Conservation (phyloP, 2,797 vertebrate species). For the Betta splendens region DNA sequence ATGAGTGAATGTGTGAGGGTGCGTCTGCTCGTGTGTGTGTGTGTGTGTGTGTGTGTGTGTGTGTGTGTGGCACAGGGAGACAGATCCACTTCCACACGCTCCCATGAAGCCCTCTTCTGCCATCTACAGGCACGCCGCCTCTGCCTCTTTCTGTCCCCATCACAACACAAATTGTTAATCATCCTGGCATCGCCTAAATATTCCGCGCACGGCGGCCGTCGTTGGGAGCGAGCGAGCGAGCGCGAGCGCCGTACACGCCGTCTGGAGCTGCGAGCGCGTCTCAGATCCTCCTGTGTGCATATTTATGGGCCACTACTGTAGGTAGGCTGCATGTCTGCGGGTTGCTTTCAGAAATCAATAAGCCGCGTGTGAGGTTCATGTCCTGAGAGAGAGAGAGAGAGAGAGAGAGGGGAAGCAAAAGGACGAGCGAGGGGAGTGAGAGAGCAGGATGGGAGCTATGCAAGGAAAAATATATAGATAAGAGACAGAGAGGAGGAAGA, state of each 20-base stretch:
- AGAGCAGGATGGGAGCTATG: slow-evolving; percentile 28
- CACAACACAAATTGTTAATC: slow-evolving; percentile 50
- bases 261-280: slow-evolving; percentile 13
- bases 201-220: slow-evolving; percentile 22
- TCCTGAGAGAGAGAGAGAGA: slow-evolving; percentile 48
- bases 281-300: slow-evolving; percentile 35
- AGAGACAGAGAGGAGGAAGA: slow-evolving; percentile 16
- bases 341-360: slow-evolving; percentile 70
- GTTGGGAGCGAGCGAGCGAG: too few species aligned
- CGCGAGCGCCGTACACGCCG: slow-evolving; percentile 11
- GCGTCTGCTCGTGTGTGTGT: slow-evolving; percentile 3
- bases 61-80: slow-evolving; percentile 20
- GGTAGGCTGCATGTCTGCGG: slow-evolving; percentile 25
- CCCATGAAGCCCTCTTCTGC: slow-evolving; percentile 78
- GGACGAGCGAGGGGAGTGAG: slow-evolving; percentile 24
- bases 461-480: too few species aligned
- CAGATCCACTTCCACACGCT: slow-evolving; percentile 34
- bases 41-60: slow-evolving; percentile 10
- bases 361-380: slow-evolving; percentile 68
- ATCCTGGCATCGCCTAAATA: slow-evolving; percentile 49
- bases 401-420: slow-evolving; percentile 12
- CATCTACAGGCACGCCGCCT: slow-evolving; percentile 74
- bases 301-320: slow-evolving; percentile 41
- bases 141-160: slow-evolving; percentile 36
- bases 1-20: slow-evolving; percentile 29